Percentiles rank a stretch among this genome's conserved stretches.
phyloP scores from a whole-genome alignment of 2,113 vertebrate species.

The Phrynosoma blainvillii region DNA sequence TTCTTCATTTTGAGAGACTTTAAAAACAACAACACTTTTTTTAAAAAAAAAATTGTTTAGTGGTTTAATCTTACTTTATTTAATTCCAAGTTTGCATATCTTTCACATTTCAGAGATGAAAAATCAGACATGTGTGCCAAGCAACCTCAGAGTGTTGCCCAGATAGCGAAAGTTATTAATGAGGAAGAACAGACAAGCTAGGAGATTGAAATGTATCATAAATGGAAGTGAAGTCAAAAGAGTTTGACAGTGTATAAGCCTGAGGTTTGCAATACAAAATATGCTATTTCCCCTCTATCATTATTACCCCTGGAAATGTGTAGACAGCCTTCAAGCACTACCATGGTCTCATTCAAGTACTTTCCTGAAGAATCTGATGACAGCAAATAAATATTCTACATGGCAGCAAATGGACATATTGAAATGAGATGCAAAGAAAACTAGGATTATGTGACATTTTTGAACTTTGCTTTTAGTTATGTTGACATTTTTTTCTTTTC shows the following conservation, averaged over 20 bases:
- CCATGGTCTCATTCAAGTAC: slow-evolving; percentile 20
- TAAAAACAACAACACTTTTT: too few relatives aligned
- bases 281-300: neutral
- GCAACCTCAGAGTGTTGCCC: too few relatives aligned
- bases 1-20: too few relatives aligned
- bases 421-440: slow-evolving; percentile 22
- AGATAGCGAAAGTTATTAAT: too few relatives aligned
- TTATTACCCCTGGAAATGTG: slow-evolving; percentile 27
- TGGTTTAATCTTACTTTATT: too few relatives aligned
- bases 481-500: neutral
- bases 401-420: neutral
- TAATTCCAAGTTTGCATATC: too few relatives aligned
- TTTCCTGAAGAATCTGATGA: neutral
- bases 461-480: neutral
- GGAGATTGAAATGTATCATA: slow-evolving; percentile 58
- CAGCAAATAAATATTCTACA: neutral
- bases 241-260: slow-evolving; percentile 39
- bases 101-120: too few relatives aligned
- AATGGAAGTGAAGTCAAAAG: slow-evolving; percentile 65
- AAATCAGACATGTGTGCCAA: too few relatives aligned
- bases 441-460: neutral
- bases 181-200: too few relatives aligned
- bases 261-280: slow-evolving; percentile 39
- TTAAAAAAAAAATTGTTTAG: too few relatives aligned
- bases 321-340: slow-evolving; percentile 54